Conservation (phyloP, 2,888 invertebrate species). For the Melanchra persicariae region DNA sequence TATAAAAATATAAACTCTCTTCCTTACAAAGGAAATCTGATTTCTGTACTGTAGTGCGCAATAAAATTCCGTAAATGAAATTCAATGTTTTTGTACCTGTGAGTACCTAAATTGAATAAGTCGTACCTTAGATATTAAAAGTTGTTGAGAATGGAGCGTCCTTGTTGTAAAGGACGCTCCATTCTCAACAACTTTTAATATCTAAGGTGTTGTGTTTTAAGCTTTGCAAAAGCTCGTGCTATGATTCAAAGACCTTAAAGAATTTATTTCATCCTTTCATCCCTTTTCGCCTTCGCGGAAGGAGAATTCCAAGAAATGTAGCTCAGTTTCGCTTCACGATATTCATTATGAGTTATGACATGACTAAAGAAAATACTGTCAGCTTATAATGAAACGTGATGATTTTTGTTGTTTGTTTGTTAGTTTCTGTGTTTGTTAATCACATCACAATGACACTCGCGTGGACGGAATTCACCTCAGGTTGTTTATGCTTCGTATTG, state of each 20-base stretch:
- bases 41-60: conserved; percentile 2
- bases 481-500: conserved; percentile 5
- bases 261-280: conserved; percentile 33
- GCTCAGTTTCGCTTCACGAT: conserved; percentile 7
- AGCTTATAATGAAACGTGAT: conserved; percentile 18
- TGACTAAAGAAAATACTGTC: conserved; percentile 17
- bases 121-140: too few relatives aligned
- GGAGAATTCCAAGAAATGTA: conserved; percentile 24
- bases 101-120: conserved; percentile 23
- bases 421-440: conserved; percentile 13
- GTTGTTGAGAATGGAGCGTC: too few relatives aligned
- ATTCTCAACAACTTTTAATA: conserved; percentile 2
- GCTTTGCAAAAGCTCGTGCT: background rate
- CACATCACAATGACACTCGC: background rate
- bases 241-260: conserved; percentile 15
- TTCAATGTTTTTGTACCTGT: conserved; percentile 3
- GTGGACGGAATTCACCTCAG: conserved; percentile 10
- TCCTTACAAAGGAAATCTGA: background rate
- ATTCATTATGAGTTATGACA: too few relatives aligned
- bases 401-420: conserved; percentile 27
- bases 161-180: background rate
- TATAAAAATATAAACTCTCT: background rate
- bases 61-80: conserved; percentile 4
- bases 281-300: conserved; percentile 11
- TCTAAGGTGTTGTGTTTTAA: conserved; percentile 8